phyloP scores from a whole-genome alignment of 2,888 invertebrate species.

The Cryptocephalus primarius region DNA sequence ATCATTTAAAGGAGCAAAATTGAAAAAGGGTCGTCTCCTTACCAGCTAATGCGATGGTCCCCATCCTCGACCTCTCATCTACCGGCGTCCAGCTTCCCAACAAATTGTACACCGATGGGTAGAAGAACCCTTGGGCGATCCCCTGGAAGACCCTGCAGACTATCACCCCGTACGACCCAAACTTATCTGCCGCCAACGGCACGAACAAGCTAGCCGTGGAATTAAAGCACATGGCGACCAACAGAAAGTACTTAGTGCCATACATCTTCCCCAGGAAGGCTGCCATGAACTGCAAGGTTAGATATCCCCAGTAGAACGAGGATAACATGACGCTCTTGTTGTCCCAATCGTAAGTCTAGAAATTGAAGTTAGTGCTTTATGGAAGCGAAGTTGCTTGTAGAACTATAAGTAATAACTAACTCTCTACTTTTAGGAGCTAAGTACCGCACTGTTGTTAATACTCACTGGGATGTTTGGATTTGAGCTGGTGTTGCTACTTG shows the following conservation, averaged over 20 bases:
- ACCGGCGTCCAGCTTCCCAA: constrained; percentile 53
- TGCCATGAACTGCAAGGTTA: constrained; percentile 60
- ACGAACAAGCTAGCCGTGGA: constrained; percentile 53
- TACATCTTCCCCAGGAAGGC: constrained; percentile 41
- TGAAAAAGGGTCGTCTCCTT: too few species aligned
- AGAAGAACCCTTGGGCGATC: constrained; percentile 59
- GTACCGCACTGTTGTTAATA: too few species aligned
- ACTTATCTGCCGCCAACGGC: constrained; percentile 54
- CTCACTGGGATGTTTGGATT: too few species aligned
- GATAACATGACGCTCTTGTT: constrained; percentile 47
- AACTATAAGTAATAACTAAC: too few species aligned
- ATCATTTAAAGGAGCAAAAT: too few species aligned
- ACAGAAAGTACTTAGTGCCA: constrained; percentile 60
- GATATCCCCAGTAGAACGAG: constrained; percentile 73
- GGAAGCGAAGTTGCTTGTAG: too few species aligned
- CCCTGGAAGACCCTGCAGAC: constrained; percentile 61
- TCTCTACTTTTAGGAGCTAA: too few species aligned
- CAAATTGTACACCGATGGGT: constrained; percentile 59
- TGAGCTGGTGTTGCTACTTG: too few species aligned
- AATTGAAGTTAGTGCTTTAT: too few species aligned
- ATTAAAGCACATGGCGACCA: constrained; percentile 44
- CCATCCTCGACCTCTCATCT: constrained; percentile 3
- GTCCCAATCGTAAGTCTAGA: constrained; percentile 7
- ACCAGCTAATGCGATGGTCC: constrained; percentile 5
- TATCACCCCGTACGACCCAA: constrained; percentile 52